phyloP scores from a whole-genome alignment of 35 echinoderm and acorn worm genomes.

The Heliocidaris erythrogramma region DNA sequence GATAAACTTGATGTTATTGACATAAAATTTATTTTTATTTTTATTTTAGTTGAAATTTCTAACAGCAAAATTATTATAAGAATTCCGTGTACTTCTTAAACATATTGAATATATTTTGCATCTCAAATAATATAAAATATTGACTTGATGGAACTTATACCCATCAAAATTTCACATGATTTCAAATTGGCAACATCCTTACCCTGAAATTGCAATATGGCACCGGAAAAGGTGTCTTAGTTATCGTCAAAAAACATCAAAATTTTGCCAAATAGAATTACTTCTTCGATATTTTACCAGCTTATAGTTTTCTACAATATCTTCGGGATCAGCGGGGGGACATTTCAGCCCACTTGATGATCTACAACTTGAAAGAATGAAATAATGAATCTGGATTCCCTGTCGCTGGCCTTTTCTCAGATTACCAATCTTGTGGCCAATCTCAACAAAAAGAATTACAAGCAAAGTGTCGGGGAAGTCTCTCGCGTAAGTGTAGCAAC shows the following conservation, averaged over 20 bases:
- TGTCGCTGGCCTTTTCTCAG: conserved; percentile 99
- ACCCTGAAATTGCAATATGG: conserved; percentile 27
- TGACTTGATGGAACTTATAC: neutral
- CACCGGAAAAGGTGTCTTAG: conserved; percentile 34
- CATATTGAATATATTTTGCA: too few relatives aligned
- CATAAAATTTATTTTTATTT: too few relatives aligned
- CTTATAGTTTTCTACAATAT: conserved; percentile 41
- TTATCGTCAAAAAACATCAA: neutral
- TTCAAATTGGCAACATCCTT: conserved; percentile 13
- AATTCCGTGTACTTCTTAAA: too few relatives aligned
- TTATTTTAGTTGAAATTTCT: too few relatives aligned
- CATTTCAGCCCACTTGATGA: conserved; percentile 68
- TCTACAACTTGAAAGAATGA: conserved; percentile 92
- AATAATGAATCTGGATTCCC: conserved; percentile 99
- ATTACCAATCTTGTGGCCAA: conserved; percentile 95
- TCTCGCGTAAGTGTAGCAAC: conserved; percentile 78
- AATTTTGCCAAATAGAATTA: neutral
- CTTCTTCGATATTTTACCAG: neutral
- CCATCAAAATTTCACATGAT: neutral
- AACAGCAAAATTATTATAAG: too few relatives aligned
- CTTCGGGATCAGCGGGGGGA: conserved; percentile 30
- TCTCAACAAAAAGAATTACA: conserved; percentile 99
- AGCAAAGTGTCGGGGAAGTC: conserved; percentile 96
- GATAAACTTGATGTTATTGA: too few relatives aligned
- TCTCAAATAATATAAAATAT: too few relatives aligned